Evolutionary conservation across 2,113 vertebrate genomes (phyloP).

Genomic region (Anhinga rufa): DNA sequence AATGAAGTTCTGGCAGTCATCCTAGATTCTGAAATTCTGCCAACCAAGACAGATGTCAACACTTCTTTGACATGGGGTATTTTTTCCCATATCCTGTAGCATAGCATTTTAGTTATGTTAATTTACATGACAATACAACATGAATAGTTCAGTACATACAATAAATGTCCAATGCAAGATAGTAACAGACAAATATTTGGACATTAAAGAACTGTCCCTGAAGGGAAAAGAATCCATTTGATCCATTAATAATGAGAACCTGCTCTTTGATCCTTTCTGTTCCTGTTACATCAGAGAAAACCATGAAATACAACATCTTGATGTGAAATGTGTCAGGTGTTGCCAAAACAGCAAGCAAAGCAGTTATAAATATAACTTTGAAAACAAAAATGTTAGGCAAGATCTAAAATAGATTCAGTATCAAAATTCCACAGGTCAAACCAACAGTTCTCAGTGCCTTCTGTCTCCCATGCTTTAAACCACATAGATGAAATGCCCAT

Average conservation of each 20-base stretch:
- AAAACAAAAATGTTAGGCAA: not conserved
- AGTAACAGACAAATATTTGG: not conserved
- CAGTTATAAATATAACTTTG: not conserved
- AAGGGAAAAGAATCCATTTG: not conserved
- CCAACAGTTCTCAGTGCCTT: not conserved
- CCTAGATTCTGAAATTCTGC: not conserved
- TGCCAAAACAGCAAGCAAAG: conserved; percentile 11
- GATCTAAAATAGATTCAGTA: not conserved
- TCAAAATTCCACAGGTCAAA: not conserved
- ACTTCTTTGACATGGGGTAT: not conserved
- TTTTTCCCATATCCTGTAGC: not conserved
- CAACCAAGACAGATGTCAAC: not conserved
- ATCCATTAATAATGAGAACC: conserved; percentile 47
- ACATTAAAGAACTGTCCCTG: not conserved
- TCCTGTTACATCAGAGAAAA: conserved; percentile 23
- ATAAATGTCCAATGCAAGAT: not conserved
- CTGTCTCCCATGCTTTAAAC: not conserved
- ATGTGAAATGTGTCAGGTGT: not conserved
- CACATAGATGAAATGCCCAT: not conserved
- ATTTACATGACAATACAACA: not conserved
- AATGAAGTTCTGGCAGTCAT: not conserved
- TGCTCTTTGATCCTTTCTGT: conserved; percentile 42
- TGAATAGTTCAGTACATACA: not conserved
- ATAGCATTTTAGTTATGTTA: not conserved
- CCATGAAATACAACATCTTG: not conserved